phyloP scores from a whole-genome alignment of 2,797 vertebrate genomes.

The Neosilurus mollespiculum region DNA sequence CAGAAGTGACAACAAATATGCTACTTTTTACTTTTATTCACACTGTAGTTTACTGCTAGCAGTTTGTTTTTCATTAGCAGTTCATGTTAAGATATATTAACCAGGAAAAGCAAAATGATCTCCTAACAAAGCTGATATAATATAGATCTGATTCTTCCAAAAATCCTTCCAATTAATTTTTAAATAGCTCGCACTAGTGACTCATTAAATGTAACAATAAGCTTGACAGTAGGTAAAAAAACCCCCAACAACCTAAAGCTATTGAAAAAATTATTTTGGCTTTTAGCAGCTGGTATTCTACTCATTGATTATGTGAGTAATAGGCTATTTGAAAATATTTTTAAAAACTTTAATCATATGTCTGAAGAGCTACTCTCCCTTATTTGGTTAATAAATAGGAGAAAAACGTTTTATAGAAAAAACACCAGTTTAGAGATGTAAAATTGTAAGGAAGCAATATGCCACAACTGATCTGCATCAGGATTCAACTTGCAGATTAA shows the following conservation, averaged over 20 bases:
- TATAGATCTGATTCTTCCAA: not conserved
- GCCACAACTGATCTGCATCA: too few relatives aligned
- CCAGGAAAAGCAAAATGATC: not conserved
- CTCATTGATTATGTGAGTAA: not conserved
- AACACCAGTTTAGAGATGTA: not conserved
- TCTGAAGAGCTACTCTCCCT: not conserved
- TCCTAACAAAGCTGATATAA: not conserved
- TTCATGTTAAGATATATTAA: not conserved
- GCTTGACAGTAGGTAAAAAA: not conserved
- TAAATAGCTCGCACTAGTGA: not conserved
- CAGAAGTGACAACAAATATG: not conserved
- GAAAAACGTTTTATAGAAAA: not conserved
- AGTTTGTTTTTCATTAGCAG: not conserved
- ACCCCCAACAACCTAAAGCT: not conserved
- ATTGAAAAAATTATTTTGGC: not conserved
- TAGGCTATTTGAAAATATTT: not conserved
- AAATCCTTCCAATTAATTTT: not conserved
- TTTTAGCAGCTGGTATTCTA: not conserved
- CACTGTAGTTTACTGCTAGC: not conserved
- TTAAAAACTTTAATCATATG: too few relatives aligned
- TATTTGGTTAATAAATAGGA: not conserved
- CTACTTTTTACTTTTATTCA: too few relatives aligned
- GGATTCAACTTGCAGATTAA: too few relatives aligned
- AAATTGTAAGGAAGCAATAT: not conserved
- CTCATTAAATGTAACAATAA: not conserved